Evolutionary conservation across 2,888 invertebrate species (phyloP), one percentile per base, ranked within the genome.

Genomic region (Desoria tigrina): DNA sequence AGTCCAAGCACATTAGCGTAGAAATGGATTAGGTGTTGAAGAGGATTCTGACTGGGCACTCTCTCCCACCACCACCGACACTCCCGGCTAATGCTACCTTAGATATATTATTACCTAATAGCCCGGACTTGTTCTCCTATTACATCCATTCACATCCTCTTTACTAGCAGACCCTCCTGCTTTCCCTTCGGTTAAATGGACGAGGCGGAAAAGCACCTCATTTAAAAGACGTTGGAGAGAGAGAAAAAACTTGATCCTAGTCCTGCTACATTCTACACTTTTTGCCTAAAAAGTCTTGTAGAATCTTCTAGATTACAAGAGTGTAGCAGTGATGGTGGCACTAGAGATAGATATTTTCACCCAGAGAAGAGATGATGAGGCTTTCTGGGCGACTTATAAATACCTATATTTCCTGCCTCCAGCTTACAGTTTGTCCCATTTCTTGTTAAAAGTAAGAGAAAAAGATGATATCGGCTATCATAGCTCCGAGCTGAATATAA

Each of bases 1-100:
- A 58, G 63, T 63, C 63, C 58, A 51, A 63, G 63, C 63, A 58
- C 63, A 63, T 63, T 63, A 63, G 58, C 58, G 63, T 63, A 63
- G 63, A 63, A 63, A 63, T 63, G 63, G 63, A 63, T 63, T 63
- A 63, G 63, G 63, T 63, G 63, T 63, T 63, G 23, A 49, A 28
- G 51, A 27, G 21, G 21, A 24, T 42, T 45, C 16, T 9, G 39
- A 45, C 45, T 45, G 21, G 45, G 21, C 45, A 45, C 28, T 28
- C 32, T 28, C 55, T 55, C 3, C 55, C 9, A 18, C 7, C 32
- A 18, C 28, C 27, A 28, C 7, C 24, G 7, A 28, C 28, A 21
- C n/a, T 21, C 45, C 6, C 9, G 6, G 45, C n/a, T 21, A n/a
- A n/a, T n/a, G n/a, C n/a, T n/a, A n/a, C n/a, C n/a, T n/a, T n/a